Evolutionary conservation across 2,888 invertebrate genomes (phyloP).

Genomic region (Mythimna loreyi): DNA sequence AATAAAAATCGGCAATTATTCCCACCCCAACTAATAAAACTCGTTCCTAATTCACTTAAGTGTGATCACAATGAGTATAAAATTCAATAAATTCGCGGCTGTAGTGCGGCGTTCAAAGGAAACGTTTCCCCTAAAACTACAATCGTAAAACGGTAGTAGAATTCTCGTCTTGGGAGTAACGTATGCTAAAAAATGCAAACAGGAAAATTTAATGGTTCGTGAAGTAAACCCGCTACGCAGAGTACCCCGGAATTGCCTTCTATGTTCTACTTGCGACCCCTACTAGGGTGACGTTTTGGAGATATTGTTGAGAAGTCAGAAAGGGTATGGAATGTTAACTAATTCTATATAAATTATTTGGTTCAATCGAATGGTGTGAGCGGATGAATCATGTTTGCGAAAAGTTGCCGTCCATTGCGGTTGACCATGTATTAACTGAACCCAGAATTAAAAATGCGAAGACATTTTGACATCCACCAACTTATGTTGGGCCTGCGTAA

Average conservation of each 20-base stretch:
- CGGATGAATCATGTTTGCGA: no score
- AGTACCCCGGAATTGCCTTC: constrained; percentile 83
- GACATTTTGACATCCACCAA: no score
- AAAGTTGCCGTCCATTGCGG: no score
- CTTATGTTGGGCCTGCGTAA: no score
- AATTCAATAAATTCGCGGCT: constrained; percentile 73
- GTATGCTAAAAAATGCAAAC: constrained; percentile 91
- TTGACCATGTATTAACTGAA: no score
- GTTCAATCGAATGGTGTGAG: no score
- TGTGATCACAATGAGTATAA: constrained; percentile 67
- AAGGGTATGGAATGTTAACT: not conserved
- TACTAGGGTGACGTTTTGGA: constrained; percentile 69
- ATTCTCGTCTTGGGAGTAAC: constrained; percentile 82
- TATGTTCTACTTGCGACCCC: constrained; percentile 74
- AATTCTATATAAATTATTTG: no score
- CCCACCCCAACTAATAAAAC: constrained; percentile 59
- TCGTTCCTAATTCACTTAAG: constrained; percentile 68
- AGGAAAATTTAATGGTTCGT: constrained; percentile 90
- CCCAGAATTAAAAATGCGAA: no score
- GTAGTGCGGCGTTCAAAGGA: constrained; percentile 64
- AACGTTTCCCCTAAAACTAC: constrained; percentile 82
- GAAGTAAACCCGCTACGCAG: constrained; percentile 86
- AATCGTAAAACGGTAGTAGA: constrained; percentile 84
- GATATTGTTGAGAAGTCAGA: constrained; percentile 46
- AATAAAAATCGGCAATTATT: constrained; percentile 58